Base-by-base conservation (phyloP, 1,140 invertebrate species). In the Zaprionus africanus region DNA sequence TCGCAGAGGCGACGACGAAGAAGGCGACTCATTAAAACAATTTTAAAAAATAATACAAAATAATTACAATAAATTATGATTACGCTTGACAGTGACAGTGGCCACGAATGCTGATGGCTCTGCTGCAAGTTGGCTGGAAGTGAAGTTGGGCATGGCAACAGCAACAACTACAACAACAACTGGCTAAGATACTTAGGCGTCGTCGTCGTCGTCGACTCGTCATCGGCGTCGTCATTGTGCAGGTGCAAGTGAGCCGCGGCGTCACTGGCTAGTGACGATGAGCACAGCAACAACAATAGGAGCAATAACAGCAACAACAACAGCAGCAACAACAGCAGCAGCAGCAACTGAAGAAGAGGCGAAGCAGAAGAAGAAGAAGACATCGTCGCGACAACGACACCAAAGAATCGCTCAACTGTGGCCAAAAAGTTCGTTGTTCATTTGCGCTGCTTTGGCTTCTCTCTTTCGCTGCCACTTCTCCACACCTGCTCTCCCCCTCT, bases 61-160 rank as follows among this genome's bases (percentile, higher is more conserved):
- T 90, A 90, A 90, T 90, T 90, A 90, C 85, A 90, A 90, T 90
- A 90, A 90, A 90, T 90, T 90, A 90, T 90, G 85, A 90, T 90
- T 90, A 90, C 85, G 85, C 81, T 78, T 90, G 85, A 85, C 85
- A 90, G 85, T 90, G 85, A 90, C 85, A 90, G 85, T 84, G 85
- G 81, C 82, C 79, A 79, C 79, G 79, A 81, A 81, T 81, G 78
- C 60, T 76, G 74, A 72, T 76, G 73, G 56, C 68, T 41, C 63
- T 69, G 58, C 19, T 69, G 57, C 68, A 70, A 62, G 66, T 54
- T 54, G 58, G 51, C 38, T 69, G 62, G 74, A 71, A 73, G 76
- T 81, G 63, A 69, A 75, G 58, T 65, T 73, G 75, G 69, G 62
- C 70, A 75, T 75, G 72, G 66, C 73, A 76, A 66, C 68, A 70